Evolutionary conservation across 2,797 vertebrate species (phyloP), one percentile per base, ranked within the genome.

Genomic region (Pangasius macronema): DNA sequence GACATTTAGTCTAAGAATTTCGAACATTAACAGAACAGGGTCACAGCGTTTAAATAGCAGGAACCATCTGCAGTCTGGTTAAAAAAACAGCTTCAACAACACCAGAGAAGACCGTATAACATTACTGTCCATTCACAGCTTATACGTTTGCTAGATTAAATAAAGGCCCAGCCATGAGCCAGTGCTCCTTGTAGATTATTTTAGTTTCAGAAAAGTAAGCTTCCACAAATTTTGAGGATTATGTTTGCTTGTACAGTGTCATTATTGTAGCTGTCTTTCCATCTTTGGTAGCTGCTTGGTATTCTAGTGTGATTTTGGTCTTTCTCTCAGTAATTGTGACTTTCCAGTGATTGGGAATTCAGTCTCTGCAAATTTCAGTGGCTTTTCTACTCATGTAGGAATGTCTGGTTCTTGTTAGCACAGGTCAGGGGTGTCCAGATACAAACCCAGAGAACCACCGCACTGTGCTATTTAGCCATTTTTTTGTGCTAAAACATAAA

Each of bases 1-100:
- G 81, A 87, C 72, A 87, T 87, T 87, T 75, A 77, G 86, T 76
- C 86, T 53, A 83, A 83, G 81, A 76, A 83, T 76, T 83, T 36
- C 77, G 72, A 87, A 84, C 82, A 77, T 72, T 77, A 75, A 87
- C 86, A 87, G 80, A 83, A 57, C 46, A 53, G 46, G 72, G 72
- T 57, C 86, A 77, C 77, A 77, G 82, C 8, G 49, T 77, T 84
- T 77, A 57, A 87, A 76, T 59, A 84, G 72, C 72, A 87, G 61
- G 49, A 83, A 55, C 81, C 72, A 83, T 83, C 82, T 84, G 81
- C 51, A 67, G 72, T 49, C 10, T 87, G 82, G 30, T 75, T 68
- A 76, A 83, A 18, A 73, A 73, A 51, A 42, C 77, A 82, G 30
- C 68, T 51, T 68, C n/a, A 83, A 36, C 46, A 36, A 36, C 16